Percentiles rank a stretch among this genome's conserved stretches.
These are phyloP conservation scores for Meles meles DNA, from an alignment of 2,113 vertebrate genomes.

Conservation along the genomic window DNA sequence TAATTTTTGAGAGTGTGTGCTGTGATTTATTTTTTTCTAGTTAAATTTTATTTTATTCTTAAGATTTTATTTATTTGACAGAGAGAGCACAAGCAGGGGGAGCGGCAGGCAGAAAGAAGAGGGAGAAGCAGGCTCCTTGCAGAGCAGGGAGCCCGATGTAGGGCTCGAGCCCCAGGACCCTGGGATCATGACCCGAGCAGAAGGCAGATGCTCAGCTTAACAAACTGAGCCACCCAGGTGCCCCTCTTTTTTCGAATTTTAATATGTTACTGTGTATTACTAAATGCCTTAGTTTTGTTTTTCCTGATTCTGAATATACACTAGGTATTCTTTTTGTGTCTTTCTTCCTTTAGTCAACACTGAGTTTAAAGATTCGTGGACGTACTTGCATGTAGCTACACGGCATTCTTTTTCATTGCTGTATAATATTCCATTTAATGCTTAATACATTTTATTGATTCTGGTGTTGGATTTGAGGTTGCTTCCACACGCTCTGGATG, in stretches of 20 bases:
- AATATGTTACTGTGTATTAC: background rate
- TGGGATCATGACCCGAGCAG: background rate
- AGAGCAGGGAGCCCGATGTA: background rate
- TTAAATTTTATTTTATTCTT: too few relatives aligned
- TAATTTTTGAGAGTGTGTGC: background rate
- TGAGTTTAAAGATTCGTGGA: background rate
- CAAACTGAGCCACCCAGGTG: too few relatives aligned
- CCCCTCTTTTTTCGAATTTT: background rate
- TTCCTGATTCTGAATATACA: background rate
- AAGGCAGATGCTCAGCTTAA: background rate
- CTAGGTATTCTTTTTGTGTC: background rate
- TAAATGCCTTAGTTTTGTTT: background rate
- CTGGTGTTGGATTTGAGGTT: background rate
- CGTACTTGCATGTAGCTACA: background rate
- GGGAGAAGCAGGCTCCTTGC: background rate
- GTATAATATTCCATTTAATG: background rate
- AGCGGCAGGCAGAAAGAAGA: background rate
- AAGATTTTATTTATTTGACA: background rate
- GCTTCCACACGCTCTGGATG: background rate
- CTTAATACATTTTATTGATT: background rate
- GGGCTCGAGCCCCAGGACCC: background rate
- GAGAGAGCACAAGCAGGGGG: background rate
- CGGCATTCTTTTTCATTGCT: background rate
- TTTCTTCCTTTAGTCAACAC: background rate
- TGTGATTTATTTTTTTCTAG: background rate